Conservation (phyloP, 2,888 invertebrate genomes). For the Noctua pronuba region DNA sequence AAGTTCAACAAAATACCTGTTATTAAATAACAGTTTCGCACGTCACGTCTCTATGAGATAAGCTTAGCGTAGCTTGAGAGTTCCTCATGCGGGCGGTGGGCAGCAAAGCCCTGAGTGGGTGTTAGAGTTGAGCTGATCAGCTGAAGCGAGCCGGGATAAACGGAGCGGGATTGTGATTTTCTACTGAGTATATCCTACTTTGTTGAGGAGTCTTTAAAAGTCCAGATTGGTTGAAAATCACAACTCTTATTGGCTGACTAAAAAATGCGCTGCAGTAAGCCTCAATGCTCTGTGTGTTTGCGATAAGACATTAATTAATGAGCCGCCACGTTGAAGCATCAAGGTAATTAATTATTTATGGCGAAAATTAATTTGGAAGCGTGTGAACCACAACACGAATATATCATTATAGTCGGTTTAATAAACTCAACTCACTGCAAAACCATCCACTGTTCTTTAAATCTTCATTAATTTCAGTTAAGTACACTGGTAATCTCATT, state of each 20-base stretch:
- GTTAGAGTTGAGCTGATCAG: slow-evolving; percentile 14
- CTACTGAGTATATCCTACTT: background rate
- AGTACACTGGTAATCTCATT: background rate
- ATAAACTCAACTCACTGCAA: background rate
- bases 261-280: background rate
- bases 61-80: slow-evolving; percentile 41
- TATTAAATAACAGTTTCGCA: slow-evolving; percentile 59
- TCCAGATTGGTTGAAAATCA: background rate
- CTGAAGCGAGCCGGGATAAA: slow-evolving; percentile 4
- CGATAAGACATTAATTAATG: background rate
- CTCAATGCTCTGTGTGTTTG: background rate
- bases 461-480: background rate
- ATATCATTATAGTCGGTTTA: background rate
- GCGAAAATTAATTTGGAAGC: slow-evolving; percentile 1
- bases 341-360: background rate
- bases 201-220: background rate
- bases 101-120: slow-evolving; percentile 27
- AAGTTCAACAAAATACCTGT: slow-evolving; percentile 54
- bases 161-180: background rate
- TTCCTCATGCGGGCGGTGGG: slow-evolving; percentile 19
- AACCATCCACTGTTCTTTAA: background rate
- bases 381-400: background rate
- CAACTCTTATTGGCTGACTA: background rate
- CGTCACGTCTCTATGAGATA: slow-evolving; percentile 48
- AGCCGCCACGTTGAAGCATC: background rate